These are phyloP conservation scores for Drosophila mauritiana DNA, from an alignment of 1,140 invertebrate genomes.

Conservation along the genomic window DNA sequence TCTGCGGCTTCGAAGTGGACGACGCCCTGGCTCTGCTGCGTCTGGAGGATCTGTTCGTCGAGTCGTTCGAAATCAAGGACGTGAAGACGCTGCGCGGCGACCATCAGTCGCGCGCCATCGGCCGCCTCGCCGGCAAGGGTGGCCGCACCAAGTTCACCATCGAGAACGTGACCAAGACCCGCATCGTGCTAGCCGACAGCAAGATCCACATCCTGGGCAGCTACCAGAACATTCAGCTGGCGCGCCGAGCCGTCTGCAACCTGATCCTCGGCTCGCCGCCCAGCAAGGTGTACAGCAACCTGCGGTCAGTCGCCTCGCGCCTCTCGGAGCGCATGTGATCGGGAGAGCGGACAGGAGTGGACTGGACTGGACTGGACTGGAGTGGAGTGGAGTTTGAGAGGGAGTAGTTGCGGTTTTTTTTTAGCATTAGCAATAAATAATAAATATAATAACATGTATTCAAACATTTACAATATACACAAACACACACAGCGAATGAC, in stretches of 20 bases:
- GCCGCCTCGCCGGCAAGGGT: conserved; percentile 98
- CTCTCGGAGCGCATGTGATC: conserved; percentile 92
- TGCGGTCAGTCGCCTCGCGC: conserved; percentile 92
- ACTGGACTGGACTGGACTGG: neutral
- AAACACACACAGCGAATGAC: conserved; percentile 20
- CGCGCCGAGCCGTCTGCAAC: conserved; percentile 98
- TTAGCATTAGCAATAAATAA: conserved; percentile 69
- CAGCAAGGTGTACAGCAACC: conserved; percentile 97
- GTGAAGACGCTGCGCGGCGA: conserved; percentile 98
- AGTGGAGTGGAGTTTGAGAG: neutral
- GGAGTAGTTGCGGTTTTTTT: conserved; percentile 26
- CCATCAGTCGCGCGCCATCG: conserved; percentile 97
- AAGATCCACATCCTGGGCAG: conserved; percentile 99
- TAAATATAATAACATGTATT: conserved; percentile 67
- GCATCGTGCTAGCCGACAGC: conserved; percentile 98
- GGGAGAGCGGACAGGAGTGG: neutral
- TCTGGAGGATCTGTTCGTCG: conserved; percentile 98
- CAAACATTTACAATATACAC: conserved; percentile 70
- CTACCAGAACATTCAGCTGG: conserved; percentile 98
- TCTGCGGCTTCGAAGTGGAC: conserved; percentile 98
- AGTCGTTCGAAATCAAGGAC: conserved; percentile 98
- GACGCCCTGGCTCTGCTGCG: conserved; percentile 97
- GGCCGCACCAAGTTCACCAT: conserved; percentile 99
- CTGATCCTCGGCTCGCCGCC: conserved; percentile 98
- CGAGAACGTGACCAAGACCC: conserved; percentile 99